Conservation (phyloP, 2,888 invertebrate species). For the Tillus elongatus region DNA sequence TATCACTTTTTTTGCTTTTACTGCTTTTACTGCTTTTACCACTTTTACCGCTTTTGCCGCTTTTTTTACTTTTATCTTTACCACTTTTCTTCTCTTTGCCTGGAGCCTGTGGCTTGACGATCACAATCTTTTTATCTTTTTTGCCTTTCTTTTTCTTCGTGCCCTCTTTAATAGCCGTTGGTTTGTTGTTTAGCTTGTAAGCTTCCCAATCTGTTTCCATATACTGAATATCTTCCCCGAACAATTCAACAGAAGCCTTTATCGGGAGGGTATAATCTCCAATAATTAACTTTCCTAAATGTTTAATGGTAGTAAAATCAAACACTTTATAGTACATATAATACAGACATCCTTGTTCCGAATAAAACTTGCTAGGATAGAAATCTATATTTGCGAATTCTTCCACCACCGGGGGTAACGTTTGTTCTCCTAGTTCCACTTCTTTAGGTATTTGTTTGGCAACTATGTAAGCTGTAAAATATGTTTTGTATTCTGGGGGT, state of each 20-base stretch:
- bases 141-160: conserved; percentile 6
- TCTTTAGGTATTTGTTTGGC: conserved; percentile 42
- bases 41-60: conserved; percentile 11
- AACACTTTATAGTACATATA: conserved; percentile 50
- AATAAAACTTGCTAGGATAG: conserved; percentile 51
- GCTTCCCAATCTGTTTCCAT: conserved; percentile 14
- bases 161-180: conserved; percentile 8
- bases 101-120: conserved; percentile 19
- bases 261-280: conserved; percentile 37
- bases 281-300: conserved; percentile 38
- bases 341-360: conserved; percentile 49
- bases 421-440: conserved; percentile 39
- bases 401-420: conserved; percentile 24
- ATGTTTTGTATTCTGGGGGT: conserved; percentile 43
- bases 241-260: conserved; percentile 39
- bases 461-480: conserved; percentile 50
- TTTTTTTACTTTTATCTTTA: conserved; percentile 16
- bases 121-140: conserved; percentile 7
- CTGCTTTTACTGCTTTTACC: conserved; percentile 13
- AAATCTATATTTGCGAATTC: conserved; percentile 42
- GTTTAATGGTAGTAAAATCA: conserved; percentile 47
- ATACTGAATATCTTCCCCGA: conserved; percentile 30
- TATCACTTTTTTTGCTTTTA: too few species aligned
- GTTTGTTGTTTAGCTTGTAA: conserved; percentile 7
- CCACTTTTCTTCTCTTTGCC: conserved; percentile 14